Evolutionary conservation across 2,888 invertebrate genomes (phyloP).

Genomic region (Timandra comae): DNA sequence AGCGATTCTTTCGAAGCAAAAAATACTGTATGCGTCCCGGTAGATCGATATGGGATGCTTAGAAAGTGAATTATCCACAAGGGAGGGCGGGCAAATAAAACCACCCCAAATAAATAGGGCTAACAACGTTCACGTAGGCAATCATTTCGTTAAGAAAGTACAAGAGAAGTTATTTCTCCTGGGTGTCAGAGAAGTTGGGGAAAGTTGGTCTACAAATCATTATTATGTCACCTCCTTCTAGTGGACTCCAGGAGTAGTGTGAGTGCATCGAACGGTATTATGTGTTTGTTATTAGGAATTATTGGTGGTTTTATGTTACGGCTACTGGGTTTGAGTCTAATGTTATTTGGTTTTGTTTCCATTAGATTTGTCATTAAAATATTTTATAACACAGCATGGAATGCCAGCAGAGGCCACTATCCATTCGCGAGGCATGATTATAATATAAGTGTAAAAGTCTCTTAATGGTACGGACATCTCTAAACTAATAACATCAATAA

Average conservation of each 20-base stretch:
- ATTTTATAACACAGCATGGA: no score
- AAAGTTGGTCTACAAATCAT: conserved; percentile 57
- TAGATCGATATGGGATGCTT: conserved; percentile 66
- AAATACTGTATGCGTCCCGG: conserved; percentile 66
- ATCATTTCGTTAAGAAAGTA: conserved; percentile 74
- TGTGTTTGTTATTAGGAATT: conserved; percentile 12
- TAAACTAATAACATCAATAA: no score
- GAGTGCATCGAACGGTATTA: not conserved
- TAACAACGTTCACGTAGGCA: conserved; percentile 72
- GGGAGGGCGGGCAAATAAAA: conserved; percentile 69
- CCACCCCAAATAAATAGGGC: conserved; percentile 67
- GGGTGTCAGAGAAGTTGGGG: conserved; percentile 44
- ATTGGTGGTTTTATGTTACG: no score
- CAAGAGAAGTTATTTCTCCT: conserved; percentile 64
- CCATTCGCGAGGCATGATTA: no score
- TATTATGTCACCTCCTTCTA: conserved; percentile 46
- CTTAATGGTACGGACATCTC: no score
- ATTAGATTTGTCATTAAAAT: no score
- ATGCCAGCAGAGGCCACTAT: no score
- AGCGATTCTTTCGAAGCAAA: conserved; percentile 35
- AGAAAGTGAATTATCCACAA: conserved; percentile 70
- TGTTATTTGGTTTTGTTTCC: no score
- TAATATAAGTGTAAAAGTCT: no score
- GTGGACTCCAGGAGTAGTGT: conserved; percentile 31
- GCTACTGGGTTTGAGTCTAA: no score